Evolutionary conservation across 2,113 vertebrate species (phyloP).

Genomic region (Nerophis lumbriciformis): DNA sequence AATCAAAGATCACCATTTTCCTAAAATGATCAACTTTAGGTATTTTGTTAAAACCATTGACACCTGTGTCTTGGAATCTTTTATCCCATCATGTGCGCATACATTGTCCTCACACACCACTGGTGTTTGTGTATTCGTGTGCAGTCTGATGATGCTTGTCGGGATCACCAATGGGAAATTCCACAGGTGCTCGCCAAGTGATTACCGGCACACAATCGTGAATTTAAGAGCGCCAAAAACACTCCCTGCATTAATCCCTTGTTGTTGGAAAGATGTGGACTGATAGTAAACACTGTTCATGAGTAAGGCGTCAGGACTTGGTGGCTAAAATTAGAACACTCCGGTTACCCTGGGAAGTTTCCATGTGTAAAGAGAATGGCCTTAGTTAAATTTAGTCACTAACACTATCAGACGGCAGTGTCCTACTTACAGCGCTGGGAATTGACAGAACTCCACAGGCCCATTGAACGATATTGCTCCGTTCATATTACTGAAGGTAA

Average conservation of each 20-base stretch:
- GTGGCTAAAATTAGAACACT: not conserved
- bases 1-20: too few relatives aligned
- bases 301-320: not conserved
- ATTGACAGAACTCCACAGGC: not conserved
- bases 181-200: conserved; percentile 18
- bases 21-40: too few relatives aligned
- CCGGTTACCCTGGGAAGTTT: conserved; percentile 3
- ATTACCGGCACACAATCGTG: conserved; percentile 11
- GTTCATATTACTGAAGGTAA: too few relatives aligned
- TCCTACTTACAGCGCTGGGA: conserved; percentile 3
- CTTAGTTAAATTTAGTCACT: conserved; percentile 9
- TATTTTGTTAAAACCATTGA: too few relatives aligned
- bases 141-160: conserved; percentile 30
- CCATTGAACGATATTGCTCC: not conserved
- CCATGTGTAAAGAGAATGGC: conserved; percentile 6
- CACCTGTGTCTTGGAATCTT: conserved; percentile 12
- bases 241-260: conserved; percentile 7
- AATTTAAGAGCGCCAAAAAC: conserved; percentile 8
- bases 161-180: conserved; percentile 36
- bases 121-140: not conserved
- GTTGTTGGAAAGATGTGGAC: not conserved
- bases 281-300: not conserved
- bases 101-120: not conserved
- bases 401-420: not conserved
- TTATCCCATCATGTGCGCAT: not conserved